Base-by-base conservation (phyloP, 2,797 vertebrate genomes). In the Bradypodion pumilum region DNA sequence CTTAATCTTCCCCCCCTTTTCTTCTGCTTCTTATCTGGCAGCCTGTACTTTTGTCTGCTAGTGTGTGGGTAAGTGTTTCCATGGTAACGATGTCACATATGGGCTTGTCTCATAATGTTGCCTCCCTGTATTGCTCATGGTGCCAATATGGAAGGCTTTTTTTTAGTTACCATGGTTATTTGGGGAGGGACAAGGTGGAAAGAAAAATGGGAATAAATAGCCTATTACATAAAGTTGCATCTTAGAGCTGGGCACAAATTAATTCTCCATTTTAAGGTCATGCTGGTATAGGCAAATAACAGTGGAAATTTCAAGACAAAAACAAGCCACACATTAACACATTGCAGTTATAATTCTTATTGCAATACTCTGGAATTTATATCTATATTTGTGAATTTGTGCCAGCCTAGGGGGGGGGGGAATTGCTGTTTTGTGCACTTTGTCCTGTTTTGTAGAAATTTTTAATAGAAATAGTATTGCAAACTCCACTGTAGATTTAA, bases 21-120 rank as follows among this genome's bases (percentile, higher is more conserved):
- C 90, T 92, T 93, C 85, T 86, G 87, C 89, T 93, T 92, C 88
- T 92, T 96, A 92, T 97, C 93, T 94, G 89, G 93, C 94, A 95
- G 93, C 94, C 91, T 95, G 94, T 96, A 93, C 93, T 95, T 85
- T 95, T 91, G 95, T 95, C 96, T 92, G 92, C 88, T 95, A 94
- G 92, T 93, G 94, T 94, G 92, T 93, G 97, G 93, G 97, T 97
- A 97, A 98, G 97, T 97, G 94, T 96, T 93, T 93, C 95, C 92
- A 93, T 95, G 95, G 95, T 91, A 96, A 95, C 94, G 84, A 87
- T 86, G 91, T 94, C 94, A 94, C 95, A 94, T 95, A 95, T 95
- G 87, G 92, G 93, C 90, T 95, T 76, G 88, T 92, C 95, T 94
- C 93, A 94, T 93, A 91, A 93, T 93, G 93, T 92, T 92, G 94